phyloP scores from a whole-genome alignment of 1,140 invertebrate genomes.

The Halesus radiatus region DNA sequence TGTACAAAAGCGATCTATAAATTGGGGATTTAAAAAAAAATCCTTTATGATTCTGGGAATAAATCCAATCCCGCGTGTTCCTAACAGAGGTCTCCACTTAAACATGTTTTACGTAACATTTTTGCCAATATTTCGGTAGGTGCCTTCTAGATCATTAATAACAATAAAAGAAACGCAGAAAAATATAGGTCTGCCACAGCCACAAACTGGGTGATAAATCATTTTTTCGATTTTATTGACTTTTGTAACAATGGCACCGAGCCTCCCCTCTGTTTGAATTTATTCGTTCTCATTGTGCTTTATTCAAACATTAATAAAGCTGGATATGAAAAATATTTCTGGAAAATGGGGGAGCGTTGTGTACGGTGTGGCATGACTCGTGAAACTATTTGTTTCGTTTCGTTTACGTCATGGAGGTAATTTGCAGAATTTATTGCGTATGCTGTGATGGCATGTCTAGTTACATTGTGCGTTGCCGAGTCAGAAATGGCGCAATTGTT shows the following conservation, averaged over 20 bases:
- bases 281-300: slow-evolving; percentile 33
- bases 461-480: too few species aligned
- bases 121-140: slow-evolving; percentile 29
- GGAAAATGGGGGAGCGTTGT: neutral
- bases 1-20: too few species aligned
- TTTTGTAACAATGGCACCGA: slow-evolving; percentile 31
- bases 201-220: slow-evolving; percentile 17
- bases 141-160: slow-evolving; percentile 36
- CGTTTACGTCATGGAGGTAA: slow-evolving; percentile 25
- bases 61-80: too few species aligned
- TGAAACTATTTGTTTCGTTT: slow-evolving; percentile 24
- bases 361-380: slow-evolving; percentile 19
- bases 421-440: slow-evolving; percentile 3
- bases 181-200: slow-evolving; percentile 23
- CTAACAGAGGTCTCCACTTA: too few species aligned
- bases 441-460: neutral
- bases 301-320: slow-evolving; percentile 40
- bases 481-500: too few species aligned
- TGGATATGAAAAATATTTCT: slow-evolving; percentile 31
- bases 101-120: slow-evolving; percentile 13
- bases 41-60: too few species aligned
- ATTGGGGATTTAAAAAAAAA: too few species aligned
- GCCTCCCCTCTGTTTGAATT: slow-evolving; percentile 23
- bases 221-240: slow-evolving; percentile 44
- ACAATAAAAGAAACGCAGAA: slow-evolving; percentile 38